Evolutionary conservation across 2,113 vertebrate species (phyloP).

Genomic region (Daboia siamensis): DNA sequence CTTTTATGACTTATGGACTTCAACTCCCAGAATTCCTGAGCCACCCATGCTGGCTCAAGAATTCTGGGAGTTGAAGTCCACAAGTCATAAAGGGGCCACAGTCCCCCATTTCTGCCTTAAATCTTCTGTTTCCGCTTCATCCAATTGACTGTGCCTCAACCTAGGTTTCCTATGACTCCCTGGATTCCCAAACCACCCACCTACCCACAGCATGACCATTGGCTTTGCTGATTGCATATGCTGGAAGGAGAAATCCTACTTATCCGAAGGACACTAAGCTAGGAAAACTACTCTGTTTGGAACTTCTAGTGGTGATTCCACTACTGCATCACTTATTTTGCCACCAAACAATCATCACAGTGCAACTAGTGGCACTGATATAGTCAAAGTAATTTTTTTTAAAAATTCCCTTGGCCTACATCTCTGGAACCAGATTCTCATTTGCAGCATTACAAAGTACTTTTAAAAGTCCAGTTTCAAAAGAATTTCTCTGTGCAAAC

Average conservation of each 20-base stretch:
- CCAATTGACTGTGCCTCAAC: not conserved
- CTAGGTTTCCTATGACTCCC: not conserved
- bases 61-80: not conserved
- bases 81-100: not conserved
- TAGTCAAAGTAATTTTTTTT: not conserved
- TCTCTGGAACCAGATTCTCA: not conserved
- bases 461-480: not conserved
- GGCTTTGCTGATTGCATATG: not conserved
- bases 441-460: not conserved
- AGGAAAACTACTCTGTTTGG: conserved; percentile 36
- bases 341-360: conserved; percentile 10
- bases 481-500: not conserved
- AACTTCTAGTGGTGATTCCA: conserved; percentile 56
- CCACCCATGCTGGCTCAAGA: not conserved
- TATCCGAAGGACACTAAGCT: not conserved
- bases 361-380: not conserved
- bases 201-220: not conserved
- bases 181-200: not conserved
- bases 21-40: not conserved
- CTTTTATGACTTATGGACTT: not conserved
- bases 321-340: conserved; percentile 61
- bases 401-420: not conserved
- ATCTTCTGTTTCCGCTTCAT: conserved; percentile 43
- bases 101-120: not conserved
- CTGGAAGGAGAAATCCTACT: not conserved